These are phyloP conservation scores for Microplitis deprimator DNA, from an alignment of 2,888 invertebrate genomes.

Conservation along the genomic window DNA sequence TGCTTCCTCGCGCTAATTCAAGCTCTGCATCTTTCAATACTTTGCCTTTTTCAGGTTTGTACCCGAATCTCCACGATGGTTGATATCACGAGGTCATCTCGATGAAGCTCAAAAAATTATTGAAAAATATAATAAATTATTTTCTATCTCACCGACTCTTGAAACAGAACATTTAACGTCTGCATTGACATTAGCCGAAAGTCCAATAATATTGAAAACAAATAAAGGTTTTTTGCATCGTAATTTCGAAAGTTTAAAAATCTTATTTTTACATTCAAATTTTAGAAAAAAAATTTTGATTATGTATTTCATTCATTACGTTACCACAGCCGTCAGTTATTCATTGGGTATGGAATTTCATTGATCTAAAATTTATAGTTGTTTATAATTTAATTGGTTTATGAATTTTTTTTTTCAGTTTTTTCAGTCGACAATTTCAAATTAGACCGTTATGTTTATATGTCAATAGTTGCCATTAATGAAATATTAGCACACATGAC, in stretches of 20 bases:
- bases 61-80: neutral
- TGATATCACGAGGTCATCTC: neutral
- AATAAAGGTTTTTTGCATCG: neutral
- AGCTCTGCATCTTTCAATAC: too few species aligned
- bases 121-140: neutral
- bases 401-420: neutral
- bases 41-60: neutral
- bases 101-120: neutral
- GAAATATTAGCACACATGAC: neutral
- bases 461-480: neutral
- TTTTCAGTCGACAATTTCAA: neutral
- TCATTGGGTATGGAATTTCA: neutral
- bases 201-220: neutral
- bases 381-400: too few species aligned
- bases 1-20: too few species aligned
- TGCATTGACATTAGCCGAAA: neutral
- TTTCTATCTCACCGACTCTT: neutral
- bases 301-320: neutral
- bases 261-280: neutral
- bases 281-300: neutral
- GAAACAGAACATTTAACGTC: neutral
- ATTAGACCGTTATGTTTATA: neutral
- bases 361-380: too few species aligned
- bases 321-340: neutral
- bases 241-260: neutral